Base-by-base conservation (phyloP, 2,888 invertebrate species). In the Galerucella calmariensis region DNA sequence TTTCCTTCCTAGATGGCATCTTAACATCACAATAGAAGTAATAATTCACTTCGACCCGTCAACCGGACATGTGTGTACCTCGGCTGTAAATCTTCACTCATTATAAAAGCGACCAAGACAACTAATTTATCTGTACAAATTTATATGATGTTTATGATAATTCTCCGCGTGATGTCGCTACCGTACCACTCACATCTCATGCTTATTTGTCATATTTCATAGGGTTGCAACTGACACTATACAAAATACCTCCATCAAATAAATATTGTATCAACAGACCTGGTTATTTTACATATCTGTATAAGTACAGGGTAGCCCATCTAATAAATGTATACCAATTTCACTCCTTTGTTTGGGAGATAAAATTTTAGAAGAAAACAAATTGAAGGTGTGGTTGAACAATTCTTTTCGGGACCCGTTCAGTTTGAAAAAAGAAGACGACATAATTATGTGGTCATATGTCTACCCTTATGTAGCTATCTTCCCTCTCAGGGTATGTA, bases 121-220 rank as follows among this genome's bases (percentile, higher is more conserved):
- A 85, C 85, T 84, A 86, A 87, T 86, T 86, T 86, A 86, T 87
- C 83, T 82, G 84, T 78, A 83, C 84, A 84, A 85, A 87, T 86
- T 86, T 86, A 86, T 86, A 85, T 84, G 84, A 85, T 85, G 85
- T 84, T 85, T 84, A 85, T 85, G 85, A 85, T 85, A 86, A 86
- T 86, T 81, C 84, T 73, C 83, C 78, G 80, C 82, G 80, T 83
- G 82, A 80, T 83, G 81, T 81, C 81, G 84, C 83, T 83, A 83
- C 82, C 79, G 82, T 82, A 79, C 78, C 81, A 76, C 76, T 78
- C 80, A 80, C 73, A 78, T 82, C 80, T 81, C 81, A 83, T 81
- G 82, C 81, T 79, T 81, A 82, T 82, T 81, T 82, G 81, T 82
- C 82, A 80, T 82, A 82, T 80, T 81, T 82, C 81, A 82, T 80